Conservation (phyloP, 2,888 invertebrate species). For the Gisinianus flammeolus region DNA sequence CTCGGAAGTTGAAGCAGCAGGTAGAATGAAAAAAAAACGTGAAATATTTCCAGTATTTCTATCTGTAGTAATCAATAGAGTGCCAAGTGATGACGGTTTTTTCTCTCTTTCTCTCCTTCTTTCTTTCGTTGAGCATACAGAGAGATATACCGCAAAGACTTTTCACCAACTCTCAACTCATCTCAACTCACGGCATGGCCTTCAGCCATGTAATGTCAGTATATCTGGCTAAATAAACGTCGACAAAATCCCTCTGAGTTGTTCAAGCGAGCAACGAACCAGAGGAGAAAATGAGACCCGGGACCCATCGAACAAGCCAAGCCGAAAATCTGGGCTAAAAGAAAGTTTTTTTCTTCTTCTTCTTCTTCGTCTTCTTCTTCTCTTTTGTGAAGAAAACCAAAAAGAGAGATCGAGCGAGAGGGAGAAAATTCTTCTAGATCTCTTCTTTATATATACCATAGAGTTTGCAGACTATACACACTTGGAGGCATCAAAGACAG, state of each 20-base stretch:
- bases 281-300: conserved; percentile 40
- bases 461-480: neutral
- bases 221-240: conserved; percentile 36
- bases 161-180: too few relatives aligned
- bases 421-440: neutral
- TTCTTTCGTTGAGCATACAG: too few relatives aligned
- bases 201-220: too few relatives aligned
- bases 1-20: too few relatives aligned
- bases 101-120: too few relatives aligned
- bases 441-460: neutral
- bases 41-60: too few relatives aligned
- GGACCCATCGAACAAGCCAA: conserved; percentile 13
- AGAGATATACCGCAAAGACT: too few relatives aligned
- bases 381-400: neutral
- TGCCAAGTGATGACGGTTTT: too few relatives aligned
- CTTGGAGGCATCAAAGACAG: too few relatives aligned
- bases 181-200: too few relatives aligned
- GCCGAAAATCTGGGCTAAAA: conserved; percentile 34
- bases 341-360: conserved; percentile 11
- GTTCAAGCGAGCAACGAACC: conserved; percentile 24
- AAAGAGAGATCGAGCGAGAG: conserved; percentile 7
- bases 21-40: too few relatives aligned
- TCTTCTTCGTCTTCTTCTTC: neutral
- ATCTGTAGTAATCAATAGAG: too few relatives aligned
- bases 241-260: conserved; percentile 32